Evolutionary conservation across 1,140 invertebrate genomes (phyloP).

Genomic region (Bicyclus anynana): DNA sequence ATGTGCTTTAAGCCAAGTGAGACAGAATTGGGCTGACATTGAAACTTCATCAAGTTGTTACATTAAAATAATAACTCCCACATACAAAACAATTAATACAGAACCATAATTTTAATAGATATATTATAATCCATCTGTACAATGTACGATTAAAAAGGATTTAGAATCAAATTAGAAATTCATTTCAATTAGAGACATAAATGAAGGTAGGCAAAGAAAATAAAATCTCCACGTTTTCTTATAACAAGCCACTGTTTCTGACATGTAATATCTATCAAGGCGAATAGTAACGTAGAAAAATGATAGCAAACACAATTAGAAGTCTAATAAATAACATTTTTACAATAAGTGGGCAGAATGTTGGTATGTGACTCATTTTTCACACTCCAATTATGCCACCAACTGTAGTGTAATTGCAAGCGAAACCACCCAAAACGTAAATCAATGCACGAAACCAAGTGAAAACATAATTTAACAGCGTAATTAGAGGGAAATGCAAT

Average conservation of each 20-base stretch:
- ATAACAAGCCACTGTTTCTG: not conserved
- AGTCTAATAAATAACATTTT: conserved; percentile 62
- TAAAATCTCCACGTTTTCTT: not conserved
- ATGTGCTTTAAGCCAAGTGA: too few relatives aligned
- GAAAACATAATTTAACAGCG: conserved; percentile 55
- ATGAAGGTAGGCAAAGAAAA: conserved; percentile 1
- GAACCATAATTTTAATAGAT: too few relatives aligned
- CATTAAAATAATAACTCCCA: too few relatives aligned
- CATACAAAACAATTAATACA: too few relatives aligned
- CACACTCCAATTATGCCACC: conserved; percentile 72
- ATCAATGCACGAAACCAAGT: conserved; percentile 62
- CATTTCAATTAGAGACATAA: not conserved
- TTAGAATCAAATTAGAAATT: not conserved
- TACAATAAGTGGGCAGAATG: conserved; percentile 55
- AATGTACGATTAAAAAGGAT: not conserved
- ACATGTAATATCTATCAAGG: conserved; percentile 1
- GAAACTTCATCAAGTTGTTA: too few relatives aligned
- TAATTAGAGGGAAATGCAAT: conserved; percentile 23
- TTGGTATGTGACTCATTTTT: conserved; percentile 67
- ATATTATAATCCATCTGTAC: too few relatives aligned
- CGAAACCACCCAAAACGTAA: conserved; percentile 60
- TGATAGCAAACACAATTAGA: conserved; percentile 16
- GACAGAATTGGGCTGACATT: too few relatives aligned
- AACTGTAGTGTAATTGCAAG: conserved; percentile 64
- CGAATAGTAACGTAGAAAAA: conserved; percentile 7